phyloP scores from a whole-genome alignment of 2,113 vertebrate species.

The Danionella cerebrum region DNA sequence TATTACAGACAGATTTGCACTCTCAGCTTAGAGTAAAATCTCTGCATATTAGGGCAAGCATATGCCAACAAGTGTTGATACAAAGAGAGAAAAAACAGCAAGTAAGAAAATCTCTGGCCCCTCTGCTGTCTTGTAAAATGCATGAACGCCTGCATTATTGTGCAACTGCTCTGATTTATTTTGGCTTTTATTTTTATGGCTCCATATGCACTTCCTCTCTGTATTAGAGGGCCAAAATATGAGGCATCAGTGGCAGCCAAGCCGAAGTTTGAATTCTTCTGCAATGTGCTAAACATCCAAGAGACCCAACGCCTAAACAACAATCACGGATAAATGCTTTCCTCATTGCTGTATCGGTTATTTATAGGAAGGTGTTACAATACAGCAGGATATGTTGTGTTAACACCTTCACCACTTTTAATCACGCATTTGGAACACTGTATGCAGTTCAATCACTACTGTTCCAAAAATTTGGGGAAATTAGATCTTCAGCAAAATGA shows the following conservation, averaged over 20 bases:
- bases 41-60: neutral
- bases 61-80: slow-evolving; percentile 20
- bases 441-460: neutral
- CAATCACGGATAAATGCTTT: slow-evolving; percentile 3
- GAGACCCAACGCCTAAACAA: slow-evolving; percentile 13
- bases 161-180: slow-evolving; percentile 68
- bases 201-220: slow-evolving; percentile 64
- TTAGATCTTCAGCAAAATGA: no score
- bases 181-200: slow-evolving; percentile 69
- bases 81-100: neutral
- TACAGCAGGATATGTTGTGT: neutral
- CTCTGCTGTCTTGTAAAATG: slow-evolving; percentile 50
- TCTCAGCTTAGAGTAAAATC: neutral
- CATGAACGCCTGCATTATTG: slow-evolving; percentile 62
- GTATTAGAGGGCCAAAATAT: slow-evolving; percentile 67
- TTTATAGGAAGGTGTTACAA: slow-evolving; percentile 4
- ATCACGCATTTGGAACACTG: neutral
- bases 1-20: neutral
- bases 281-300: slow-evolving; percentile 57
- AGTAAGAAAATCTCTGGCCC: slow-evolving; percentile 22
- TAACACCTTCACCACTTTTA: neutral
- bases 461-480: neutral
- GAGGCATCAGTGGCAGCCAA: slow-evolving; percentile 65
- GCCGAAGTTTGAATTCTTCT: slow-evolving; percentile 69
- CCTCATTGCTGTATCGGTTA: slow-evolving; percentile 11